Conservation (phyloP, 2,888 invertebrate genomes). For the Yponomeuta cagnagella region DNA sequence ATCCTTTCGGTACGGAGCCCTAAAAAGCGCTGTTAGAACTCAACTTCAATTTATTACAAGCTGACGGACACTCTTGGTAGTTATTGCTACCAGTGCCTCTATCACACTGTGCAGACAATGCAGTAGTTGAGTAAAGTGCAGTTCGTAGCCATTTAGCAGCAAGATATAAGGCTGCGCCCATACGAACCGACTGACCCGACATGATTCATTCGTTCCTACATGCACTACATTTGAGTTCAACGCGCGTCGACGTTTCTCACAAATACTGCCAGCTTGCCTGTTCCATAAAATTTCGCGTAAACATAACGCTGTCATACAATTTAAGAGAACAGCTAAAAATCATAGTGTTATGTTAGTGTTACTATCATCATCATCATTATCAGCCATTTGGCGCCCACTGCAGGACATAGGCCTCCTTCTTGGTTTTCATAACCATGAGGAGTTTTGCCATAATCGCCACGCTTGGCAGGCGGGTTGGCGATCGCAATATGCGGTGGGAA, state of each 20-base stretch:
- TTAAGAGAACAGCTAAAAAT: too few relatives aligned
- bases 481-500: too few relatives aligned
- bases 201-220: background rate
- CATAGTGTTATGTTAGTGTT: too few relatives aligned
- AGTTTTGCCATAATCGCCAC: too few relatives aligned
- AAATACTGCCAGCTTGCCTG: background rate
- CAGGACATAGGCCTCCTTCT: too few relatives aligned
- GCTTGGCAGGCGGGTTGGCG: too few relatives aligned
- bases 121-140: background rate
- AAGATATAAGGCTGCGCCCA: background rate
- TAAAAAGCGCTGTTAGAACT: background rate
- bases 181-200: background rate
- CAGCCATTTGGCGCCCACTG: too few relatives aligned
- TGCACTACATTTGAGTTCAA: background rate
- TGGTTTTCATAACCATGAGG: too few relatives aligned
- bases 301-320: background rate
- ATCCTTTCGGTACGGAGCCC: too few relatives aligned
- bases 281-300: background rate
- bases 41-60: background rate
- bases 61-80: background rate
- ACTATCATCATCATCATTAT: too few relatives aligned
- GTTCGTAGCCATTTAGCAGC: background rate
- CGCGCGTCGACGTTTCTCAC: background rate
- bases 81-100: background rate
- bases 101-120: constrained; percentile 2